Evolutionary conservation across 2,888 invertebrate genomes (phyloP).

Genomic region (Sesia bembeciformis): DNA sequence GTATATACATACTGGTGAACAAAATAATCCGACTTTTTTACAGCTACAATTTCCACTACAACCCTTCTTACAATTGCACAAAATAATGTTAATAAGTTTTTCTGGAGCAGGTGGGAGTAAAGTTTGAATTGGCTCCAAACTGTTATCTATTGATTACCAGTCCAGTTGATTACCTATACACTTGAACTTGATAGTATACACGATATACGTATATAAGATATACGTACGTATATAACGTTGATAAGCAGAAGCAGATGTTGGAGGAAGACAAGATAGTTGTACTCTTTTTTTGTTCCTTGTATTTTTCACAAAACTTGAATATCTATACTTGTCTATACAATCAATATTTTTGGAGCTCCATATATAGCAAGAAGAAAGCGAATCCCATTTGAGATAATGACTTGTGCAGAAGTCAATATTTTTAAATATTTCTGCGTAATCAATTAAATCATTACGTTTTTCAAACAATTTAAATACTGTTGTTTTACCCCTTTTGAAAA

Average conservation of each 20-base stretch:
- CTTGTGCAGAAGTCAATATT: constrained; percentile 11
- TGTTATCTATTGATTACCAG: too few species aligned
- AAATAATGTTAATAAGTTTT: too few species aligned
- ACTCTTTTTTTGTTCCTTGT: too few species aligned
- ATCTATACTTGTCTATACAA: constrained; percentile 16
- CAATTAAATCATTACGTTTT: constrained; percentile 2
- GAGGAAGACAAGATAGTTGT: neutral
- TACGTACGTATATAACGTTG: too few species aligned
- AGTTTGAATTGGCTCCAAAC: too few species aligned
- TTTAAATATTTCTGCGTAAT: constrained; percentile 6
- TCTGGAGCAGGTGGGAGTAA: too few species aligned
- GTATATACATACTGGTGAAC: constrained; percentile 2
- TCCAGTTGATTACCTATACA: too few species aligned
- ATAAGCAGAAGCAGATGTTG: neutral
- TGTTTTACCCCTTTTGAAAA: constrained; percentile 8
- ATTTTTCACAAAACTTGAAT: constrained; percentile 5
- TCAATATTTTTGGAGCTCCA: constrained; percentile 4
- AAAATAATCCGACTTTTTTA: constrained; percentile 7
- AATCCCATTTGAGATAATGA: constrained; percentile 17
- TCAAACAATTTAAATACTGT: constrained; percentile 4
- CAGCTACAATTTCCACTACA: too few species aligned
- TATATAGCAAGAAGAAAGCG: constrained; percentile 15
- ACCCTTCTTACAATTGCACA: too few species aligned
- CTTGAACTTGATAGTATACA: too few species aligned
- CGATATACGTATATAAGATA: too few species aligned